Base-by-base conservation (phyloP, 2,888 invertebrate genomes). In the Ferrisia virgata region DNA sequence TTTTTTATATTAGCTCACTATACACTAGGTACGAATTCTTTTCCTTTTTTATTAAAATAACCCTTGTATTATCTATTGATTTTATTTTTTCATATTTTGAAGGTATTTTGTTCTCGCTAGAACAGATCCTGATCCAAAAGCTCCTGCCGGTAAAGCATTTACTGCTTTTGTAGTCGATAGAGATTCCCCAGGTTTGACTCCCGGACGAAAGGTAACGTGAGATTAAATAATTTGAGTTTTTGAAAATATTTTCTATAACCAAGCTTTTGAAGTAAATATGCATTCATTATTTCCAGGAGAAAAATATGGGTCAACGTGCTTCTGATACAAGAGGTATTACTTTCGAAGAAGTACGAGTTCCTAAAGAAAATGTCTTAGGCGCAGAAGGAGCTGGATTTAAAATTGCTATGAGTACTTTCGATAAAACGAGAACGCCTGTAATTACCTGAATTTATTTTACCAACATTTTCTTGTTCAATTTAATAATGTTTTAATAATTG, bases 111-210 rank as follows among this genome's bases (percentile, higher is more conserved):
- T 99, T 69, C 89, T 99, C 86, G 97, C 98, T 0, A 92, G 98
- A 85, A 97, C 98, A 0, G 93, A 96, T 89, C 93, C 96, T 0
- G 97, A 99, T 89, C 97, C 97, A 5, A 97, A 98, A 89, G 92
- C 92, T 85, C 93, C 98, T 0, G 92, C 98, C 2, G 92, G 93
- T 87, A 96, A 97, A 89, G 98, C 98, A 0, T 98, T 99, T 89
- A 98, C 98, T 36, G 98, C 95, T 1, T 99, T 99, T 89, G 96
- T 98, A 87, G 96, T 99, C 0, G 99, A 99, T 87, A 92, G 95
- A 31, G 95, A 97, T 2, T 92, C 93, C 86, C 93, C 95, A 39
- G 99, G 99, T 84, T 89, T 99, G 1, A 93, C 92, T 1, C 94
- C 94, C 5, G 98, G 98, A 22, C 93, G 96, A 87, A 99, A 99